Evolutionary conservation across 2,888 invertebrate genomes (phyloP).

Genomic region (Coenonympha arcania): DNA sequence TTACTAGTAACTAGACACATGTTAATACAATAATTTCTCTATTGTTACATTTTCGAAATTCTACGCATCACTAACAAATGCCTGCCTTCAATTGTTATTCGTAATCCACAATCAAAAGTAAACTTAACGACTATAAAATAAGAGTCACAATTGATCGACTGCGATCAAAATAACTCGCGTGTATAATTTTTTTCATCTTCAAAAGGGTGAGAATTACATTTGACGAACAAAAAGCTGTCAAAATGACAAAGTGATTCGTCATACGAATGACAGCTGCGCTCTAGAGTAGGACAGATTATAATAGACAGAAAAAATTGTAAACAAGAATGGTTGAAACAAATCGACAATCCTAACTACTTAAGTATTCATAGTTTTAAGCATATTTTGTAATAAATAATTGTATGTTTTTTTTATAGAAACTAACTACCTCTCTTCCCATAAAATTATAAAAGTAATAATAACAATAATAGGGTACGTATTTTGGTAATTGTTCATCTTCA

Average conservation of each 20-base stretch:
- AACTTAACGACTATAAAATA: neutral
- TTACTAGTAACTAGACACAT: neutral
- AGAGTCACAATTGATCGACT: neutral
- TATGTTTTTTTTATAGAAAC: too few relatives aligned
- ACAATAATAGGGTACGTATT: too few relatives aligned
- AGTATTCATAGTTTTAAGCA: neutral
- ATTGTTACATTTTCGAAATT: slow-evolving; percentile 6
- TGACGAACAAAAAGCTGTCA: slow-evolving; percentile 62
- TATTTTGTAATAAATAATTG: too few relatives aligned
- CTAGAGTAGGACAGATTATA: slow-evolving; percentile 33
- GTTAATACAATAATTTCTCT: slow-evolving; percentile 5
- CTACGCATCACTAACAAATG: slow-evolving; percentile 7
- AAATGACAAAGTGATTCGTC: slow-evolving; percentile 72
- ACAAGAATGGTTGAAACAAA: slow-evolving; percentile 34
- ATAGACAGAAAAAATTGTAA: slow-evolving; percentile 23
- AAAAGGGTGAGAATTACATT: slow-evolving; percentile 67
- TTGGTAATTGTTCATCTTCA: too few relatives aligned
- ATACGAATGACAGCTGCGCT: slow-evolving; percentile 64
- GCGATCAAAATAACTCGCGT: neutral
- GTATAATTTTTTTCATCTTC: slow-evolving; percentile 29
- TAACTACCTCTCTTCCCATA: too few relatives aligned
- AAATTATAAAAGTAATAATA: too few relatives aligned
- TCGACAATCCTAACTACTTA: slow-evolving; percentile 35
- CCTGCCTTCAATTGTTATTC: neutral
- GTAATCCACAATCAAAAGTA: neutral